phyloP scores from a whole-genome alignment of 1,140 invertebrate genomes.

The Papilio polyxenes region DNA sequence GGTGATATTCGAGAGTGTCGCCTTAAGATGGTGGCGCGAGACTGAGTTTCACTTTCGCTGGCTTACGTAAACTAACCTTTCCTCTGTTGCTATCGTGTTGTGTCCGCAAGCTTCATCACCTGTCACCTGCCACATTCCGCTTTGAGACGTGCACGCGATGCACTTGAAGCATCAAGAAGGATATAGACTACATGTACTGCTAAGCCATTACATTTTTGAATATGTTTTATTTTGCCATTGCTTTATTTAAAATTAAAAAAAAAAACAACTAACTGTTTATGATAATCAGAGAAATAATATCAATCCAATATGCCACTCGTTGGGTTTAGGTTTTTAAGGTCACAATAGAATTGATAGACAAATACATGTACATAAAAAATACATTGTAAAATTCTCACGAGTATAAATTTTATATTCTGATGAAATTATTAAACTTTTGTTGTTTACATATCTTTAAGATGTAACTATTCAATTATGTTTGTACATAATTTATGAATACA shows the following conservation, averaged over 20 bases:
- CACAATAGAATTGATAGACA: too few species aligned
- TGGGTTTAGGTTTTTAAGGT: too few species aligned
- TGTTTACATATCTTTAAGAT: background rate
- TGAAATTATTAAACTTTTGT: background rate
- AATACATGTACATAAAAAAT: too few species aligned
- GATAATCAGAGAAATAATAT: background rate
- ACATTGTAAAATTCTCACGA: too few species aligned
- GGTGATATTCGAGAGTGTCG: slow-evolving; percentile 8
- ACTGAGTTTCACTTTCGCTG: slow-evolving; percentile 19
- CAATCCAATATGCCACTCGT: too few species aligned
- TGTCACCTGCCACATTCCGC: background rate
- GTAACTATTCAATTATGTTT: background rate
- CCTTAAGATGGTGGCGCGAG: background rate
- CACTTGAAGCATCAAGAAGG: background rate
- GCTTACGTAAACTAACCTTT: slow-evolving; percentile 28
- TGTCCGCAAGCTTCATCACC: background rate
- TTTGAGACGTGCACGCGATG: slow-evolving; percentile 10
- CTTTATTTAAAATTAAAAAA: background rate
- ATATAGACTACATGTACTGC: too few species aligned
- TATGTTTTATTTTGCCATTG: background rate
- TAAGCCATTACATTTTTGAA: background rate
- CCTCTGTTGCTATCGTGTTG: background rate
- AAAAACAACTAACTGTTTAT: background rate
- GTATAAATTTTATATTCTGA: too few species aligned
- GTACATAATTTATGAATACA: background rate